Evolutionary conservation across 2,113 vertebrate species (phyloP), one percentile per base, ranked within the genome.

Genomic region (Paedocypris sp.): DNA sequence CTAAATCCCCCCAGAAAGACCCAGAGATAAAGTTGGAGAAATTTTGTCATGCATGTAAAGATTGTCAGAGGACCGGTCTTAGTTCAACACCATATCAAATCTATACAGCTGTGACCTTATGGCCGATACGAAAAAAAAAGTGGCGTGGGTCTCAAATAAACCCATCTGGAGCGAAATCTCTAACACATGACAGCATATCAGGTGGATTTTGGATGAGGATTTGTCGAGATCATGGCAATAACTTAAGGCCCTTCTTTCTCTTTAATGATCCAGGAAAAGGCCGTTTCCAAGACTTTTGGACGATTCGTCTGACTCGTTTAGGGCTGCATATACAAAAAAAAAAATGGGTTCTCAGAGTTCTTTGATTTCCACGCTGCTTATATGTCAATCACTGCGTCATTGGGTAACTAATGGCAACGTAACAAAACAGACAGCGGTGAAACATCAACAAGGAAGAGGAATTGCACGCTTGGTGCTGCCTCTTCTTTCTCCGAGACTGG

Each of bases 121-220:
- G 43, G 35, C 39, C 45, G 47, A 35, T 26, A 38, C 22, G 47
- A 31, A 50, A 45, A 68, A 49, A 53, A n/a, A n/a, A 42, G 33
- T 31, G 29, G 28, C 38, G 31, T 26, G 49, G 32, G 54, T 56
- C 68, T 50, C 58, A 49, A 69, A 66, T 66, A 63, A 72, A 64
- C 64, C 67, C 73, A 75, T 75, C 73, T 69, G 73, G 54, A 67
- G 38, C 50, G 41, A 69, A 72, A 72, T 64, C 51, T 57, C 66
- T 66, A 42, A 68, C 56, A 57, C 51, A 62, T 60, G 72, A 71
- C 66, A 66, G 53, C 62, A 60, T 64, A 69, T 72, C 48, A 72
- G 58, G 57, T 42, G 39, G 70, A 72, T 49, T 65, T 62, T 46
- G 47, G 41, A 48, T 50, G 35, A 38, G 66, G 52, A 64, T 49